These are phyloP conservation scores for Drosophila phalerata DNA, from an alignment of 2,888 invertebrate genomes.

Conservation along the genomic window DNA sequence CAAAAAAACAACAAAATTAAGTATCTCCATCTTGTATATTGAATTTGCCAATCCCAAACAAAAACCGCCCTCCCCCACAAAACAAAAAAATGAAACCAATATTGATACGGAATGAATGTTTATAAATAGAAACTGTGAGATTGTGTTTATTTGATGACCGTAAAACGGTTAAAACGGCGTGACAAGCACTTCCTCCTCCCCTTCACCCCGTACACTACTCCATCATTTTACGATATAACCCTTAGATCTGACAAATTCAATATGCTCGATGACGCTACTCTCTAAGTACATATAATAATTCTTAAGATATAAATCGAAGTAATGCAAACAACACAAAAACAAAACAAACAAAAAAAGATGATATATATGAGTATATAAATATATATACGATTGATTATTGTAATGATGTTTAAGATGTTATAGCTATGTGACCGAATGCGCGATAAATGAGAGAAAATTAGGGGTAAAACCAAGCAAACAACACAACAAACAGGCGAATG, in stretches of 20 bases:
- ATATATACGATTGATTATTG: conserved; percentile 72
- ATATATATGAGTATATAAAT: conserved; percentile 40
- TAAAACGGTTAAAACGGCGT: conserved; percentile 59
- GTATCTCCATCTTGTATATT: conserved; percentile 82
- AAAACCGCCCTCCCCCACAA: conserved; percentile 5
- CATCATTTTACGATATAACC: conserved; percentile 60
- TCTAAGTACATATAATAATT: conserved; percentile 75
- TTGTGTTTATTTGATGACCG: conserved; percentile 67
- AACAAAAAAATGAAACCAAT: conserved; percentile 38
- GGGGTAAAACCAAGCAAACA: conserved; percentile 52
- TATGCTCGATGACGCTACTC: conserved; percentile 83
- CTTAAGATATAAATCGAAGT: conserved; percentile 69
- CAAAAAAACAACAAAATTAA: conserved; percentile 41
- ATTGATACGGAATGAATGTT: conserved; percentile 51
- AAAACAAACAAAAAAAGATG: conserved; percentile 28
- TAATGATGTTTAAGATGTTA: conserved; percentile 80
- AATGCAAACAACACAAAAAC: conserved; percentile 56
- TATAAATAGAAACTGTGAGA: conserved; percentile 63
- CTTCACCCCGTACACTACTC: conserved; percentile 7
- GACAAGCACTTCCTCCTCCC: conserved; percentile 38
- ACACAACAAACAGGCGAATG: conserved; percentile 67
- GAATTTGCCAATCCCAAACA: conserved; percentile 73
- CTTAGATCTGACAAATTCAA: conserved; percentile 81
- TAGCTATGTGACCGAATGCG: conserved; percentile 75
- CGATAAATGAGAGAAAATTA: conserved; percentile 41